Percentiles rank a stretch among this genome's conserved stretches.
phyloP scores from a whole-genome alignment of 2,113 vertebrate species.

The Alosa alosa region DNA sequence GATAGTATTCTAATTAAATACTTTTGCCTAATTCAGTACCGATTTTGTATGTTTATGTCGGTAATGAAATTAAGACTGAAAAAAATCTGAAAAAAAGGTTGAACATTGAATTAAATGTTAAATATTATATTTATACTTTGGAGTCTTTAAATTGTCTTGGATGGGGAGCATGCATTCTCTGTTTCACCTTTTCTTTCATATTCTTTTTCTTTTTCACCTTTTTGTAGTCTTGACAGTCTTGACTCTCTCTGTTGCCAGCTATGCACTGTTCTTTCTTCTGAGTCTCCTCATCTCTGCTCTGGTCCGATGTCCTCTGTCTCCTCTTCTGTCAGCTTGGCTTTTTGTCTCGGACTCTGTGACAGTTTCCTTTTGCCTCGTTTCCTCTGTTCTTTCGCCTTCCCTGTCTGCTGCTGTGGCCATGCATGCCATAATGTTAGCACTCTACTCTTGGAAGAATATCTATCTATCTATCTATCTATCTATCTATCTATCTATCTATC shows the following conservation, averaged over 20 bases:
- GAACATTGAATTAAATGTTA: background rate
- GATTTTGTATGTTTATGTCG: too few species aligned
- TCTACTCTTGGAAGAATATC: background rate
- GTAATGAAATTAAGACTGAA: too few species aligned
- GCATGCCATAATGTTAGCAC: background rate
- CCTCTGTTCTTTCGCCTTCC: slow-evolving; percentile 23
- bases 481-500: background rate
- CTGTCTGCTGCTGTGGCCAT: slow-evolving; percentile 18
- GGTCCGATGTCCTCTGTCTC: background rate
- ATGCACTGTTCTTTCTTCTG: background rate
- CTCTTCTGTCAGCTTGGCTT: background rate
- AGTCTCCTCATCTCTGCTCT: background rate
- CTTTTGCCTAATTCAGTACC: too few species aligned
- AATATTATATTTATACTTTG: background rate
- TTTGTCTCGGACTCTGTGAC: background rate
- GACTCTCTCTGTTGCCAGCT: background rate
- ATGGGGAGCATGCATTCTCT: background rate
- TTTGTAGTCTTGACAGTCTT: background rate
- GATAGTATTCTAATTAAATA: too few species aligned
- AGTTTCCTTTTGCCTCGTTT: slow-evolving; percentile 19
- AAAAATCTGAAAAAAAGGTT: too few species aligned
- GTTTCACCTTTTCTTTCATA: background rate
- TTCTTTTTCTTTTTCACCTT: background rate
- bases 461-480: background rate
- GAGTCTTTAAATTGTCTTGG: background rate